Percentiles rank a stretch among this genome's conserved stretches.
phyloP scores from a whole-genome alignment of 2,113 vertebrate species.

The Suncus etruscus region DNA sequence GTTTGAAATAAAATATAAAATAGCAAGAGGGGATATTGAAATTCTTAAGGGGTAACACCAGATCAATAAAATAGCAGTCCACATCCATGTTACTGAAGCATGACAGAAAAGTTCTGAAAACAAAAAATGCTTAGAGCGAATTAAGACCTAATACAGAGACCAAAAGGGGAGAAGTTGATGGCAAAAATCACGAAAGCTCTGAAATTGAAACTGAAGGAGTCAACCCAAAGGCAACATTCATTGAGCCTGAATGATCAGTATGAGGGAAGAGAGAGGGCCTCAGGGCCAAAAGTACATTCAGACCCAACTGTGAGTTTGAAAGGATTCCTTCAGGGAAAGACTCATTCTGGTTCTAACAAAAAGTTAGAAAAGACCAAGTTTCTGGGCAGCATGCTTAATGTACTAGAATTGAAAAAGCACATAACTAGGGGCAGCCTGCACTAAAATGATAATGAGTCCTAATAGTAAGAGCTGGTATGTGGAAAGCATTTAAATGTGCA shows the following conservation, averaged over 20 bases:
- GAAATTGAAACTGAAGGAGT: constrained; percentile 81
- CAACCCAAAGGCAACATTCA: constrained; percentile 80
- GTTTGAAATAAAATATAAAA: constrained; percentile 17
- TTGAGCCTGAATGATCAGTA: constrained; percentile 78
- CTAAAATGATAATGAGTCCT: constrained; percentile 73
- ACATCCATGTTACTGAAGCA: constrained; percentile 35
- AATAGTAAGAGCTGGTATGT: constrained; percentile 38
- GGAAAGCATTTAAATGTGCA: constrained; percentile 75
- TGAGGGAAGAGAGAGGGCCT: constrained; percentile 77
- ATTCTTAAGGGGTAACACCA: constrained; percentile 43
- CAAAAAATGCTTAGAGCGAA: constrained; percentile 69
- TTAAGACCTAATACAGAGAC: constrained; percentile 74
- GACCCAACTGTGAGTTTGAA: constrained; percentile 71
- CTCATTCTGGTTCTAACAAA: constrained; percentile 72
- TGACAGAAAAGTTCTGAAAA: constrained; percentile 64
- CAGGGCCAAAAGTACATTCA: constrained; percentile 76
- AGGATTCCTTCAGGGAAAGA: constrained; percentile 82
- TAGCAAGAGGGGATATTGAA: not conserved
- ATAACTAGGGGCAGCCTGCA: not conserved
- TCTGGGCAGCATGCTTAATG: constrained; percentile 43
- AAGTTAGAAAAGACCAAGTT: constrained; percentile 61
- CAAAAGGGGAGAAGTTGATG: constrained; percentile 75
- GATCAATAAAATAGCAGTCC: constrained; percentile 56
- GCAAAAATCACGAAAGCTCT: constrained; percentile 65
- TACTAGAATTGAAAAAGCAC: constrained; percentile 66